Percentiles rank a stretch among this genome's conserved stretches.
phyloP scores from a whole-genome alignment of 2,797 vertebrate species.

The Clarias platycephalus region DNA sequence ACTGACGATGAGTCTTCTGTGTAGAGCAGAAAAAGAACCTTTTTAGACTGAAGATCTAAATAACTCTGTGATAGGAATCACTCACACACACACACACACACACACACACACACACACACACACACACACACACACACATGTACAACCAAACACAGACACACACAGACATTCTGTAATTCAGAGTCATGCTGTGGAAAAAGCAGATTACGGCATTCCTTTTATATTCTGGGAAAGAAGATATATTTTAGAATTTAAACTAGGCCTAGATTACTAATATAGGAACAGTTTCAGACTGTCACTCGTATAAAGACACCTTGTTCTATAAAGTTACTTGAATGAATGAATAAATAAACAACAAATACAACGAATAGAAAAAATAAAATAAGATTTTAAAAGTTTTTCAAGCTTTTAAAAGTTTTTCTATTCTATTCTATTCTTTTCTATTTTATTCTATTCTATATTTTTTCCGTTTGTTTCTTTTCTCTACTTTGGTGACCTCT shows the following conservation, averaged over 20 bases:
- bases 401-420: neutral
- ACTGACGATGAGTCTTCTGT: neutral
- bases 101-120: slow-evolving; percentile 8
- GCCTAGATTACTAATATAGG: neutral
- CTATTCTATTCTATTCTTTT: neutral
- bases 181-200: neutral
- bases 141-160: neutral
- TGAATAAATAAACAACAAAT: neutral
- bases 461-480: neutral
- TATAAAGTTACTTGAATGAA: neutral
- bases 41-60: slow-evolving; percentile 26
- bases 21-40: neutral
- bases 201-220: neutral
- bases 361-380: neutral
- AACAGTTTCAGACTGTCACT: neutral
- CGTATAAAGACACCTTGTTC: neutral
- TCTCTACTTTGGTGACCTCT: slow-evolving; percentile 10
- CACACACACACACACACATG: slow-evolving; percentile 4
- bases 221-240: neutral
- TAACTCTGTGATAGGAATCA: slow-evolving; percentile 4
- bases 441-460: neutral
- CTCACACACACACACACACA: neutral
- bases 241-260: neutral
- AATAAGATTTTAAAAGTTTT: neutral
- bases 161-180: neutral